Conservation (phyloP, 2,888 invertebrate genomes). For the Drosophila prolongata region DNA sequence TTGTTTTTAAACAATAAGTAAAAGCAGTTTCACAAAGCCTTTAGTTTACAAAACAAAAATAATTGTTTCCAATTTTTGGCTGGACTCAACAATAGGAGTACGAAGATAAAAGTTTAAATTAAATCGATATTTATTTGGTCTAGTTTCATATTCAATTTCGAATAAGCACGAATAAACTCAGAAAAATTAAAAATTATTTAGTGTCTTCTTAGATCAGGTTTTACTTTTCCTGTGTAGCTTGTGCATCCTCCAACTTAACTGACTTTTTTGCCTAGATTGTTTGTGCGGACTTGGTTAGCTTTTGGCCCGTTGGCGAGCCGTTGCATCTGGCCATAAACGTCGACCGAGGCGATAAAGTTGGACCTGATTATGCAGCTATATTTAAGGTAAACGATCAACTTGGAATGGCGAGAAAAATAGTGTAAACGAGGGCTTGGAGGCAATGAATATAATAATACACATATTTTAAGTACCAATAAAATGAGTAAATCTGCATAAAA, state of each 20-base stretch:
- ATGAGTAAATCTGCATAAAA: background rate
- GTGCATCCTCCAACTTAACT: conserved; percentile 4
- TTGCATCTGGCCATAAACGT: conserved; percentile 49
- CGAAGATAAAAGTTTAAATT: too few relatives aligned
- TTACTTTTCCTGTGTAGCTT: background rate
- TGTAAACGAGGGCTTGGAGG: background rate
- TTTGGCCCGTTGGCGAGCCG: conserved; percentile 31
- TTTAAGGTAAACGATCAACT: conserved; percentile 35
- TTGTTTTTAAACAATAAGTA: too few relatives aligned
- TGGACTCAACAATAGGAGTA: too few relatives aligned
- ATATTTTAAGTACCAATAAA: background rate
- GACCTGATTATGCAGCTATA: conserved; percentile 46
- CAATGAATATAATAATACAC: background rate
- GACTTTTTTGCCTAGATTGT: conserved; percentile 13
- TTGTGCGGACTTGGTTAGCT: conserved; percentile 45
- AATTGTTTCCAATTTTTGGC: too few relatives aligned
- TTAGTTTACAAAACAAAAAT: too few relatives aligned
- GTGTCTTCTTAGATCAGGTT: too few relatives aligned
- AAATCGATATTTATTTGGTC: too few relatives aligned
- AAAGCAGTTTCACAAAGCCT: too few relatives aligned
- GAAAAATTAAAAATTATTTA: background rate
- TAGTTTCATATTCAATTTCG: too few relatives aligned
- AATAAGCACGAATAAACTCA: too few relatives aligned
- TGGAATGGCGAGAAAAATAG: conserved; percentile 13
- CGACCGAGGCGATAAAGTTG: conserved; percentile 48